phyloP scores from a whole-genome alignment of 2,113 vertebrate genomes.

The Dendrocopos noguchii region DNA sequence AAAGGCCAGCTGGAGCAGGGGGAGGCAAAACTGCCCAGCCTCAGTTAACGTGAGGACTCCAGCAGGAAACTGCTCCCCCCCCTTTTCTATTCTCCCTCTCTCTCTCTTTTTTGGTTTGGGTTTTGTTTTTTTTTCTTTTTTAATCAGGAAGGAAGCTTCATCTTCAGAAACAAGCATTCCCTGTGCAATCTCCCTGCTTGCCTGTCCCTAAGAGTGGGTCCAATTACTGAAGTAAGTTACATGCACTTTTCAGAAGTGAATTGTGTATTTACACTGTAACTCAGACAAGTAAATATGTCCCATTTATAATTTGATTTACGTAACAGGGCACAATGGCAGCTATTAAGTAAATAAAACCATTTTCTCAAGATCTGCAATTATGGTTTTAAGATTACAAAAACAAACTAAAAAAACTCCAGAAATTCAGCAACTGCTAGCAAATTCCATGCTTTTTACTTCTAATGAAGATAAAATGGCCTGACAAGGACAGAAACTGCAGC shows the following conservation, averaged over 20 bases:
- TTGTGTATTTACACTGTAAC: not conserved
- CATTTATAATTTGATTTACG: constrained; percentile 22
- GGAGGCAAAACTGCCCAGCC: not conserved
- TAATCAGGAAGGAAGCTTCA: constrained; percentile 47
- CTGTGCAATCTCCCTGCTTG: constrained; percentile 19
- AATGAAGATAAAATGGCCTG: not conserved
- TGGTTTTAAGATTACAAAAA: constrained; percentile 24
- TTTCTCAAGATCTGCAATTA: constrained; percentile 13
- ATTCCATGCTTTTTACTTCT: not conserved
- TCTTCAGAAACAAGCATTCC: constrained; percentile 37
- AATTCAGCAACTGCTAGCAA: constrained; percentile 21
- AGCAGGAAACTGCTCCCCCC: constrained; percentile 22
- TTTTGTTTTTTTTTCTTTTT: not conserved
- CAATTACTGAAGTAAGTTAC: constrained; percentile 22
- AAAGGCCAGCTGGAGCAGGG: not conserved
- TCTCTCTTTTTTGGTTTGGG: no score
- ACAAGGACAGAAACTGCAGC: constrained; percentile 18
- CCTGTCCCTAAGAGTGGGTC: not conserved
- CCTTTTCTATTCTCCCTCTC: not conserved
- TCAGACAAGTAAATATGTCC: constrained; percentile 22
- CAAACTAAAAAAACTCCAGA: not conserved
- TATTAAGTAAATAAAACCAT: constrained; percentile 35
- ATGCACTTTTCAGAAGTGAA: not conserved
- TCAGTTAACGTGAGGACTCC: not conserved
- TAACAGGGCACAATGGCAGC: not conserved